Evolutionary conservation across 2,113 vertebrate genomes (phyloP).

Genomic region (Prunella himalayana): DNA sequence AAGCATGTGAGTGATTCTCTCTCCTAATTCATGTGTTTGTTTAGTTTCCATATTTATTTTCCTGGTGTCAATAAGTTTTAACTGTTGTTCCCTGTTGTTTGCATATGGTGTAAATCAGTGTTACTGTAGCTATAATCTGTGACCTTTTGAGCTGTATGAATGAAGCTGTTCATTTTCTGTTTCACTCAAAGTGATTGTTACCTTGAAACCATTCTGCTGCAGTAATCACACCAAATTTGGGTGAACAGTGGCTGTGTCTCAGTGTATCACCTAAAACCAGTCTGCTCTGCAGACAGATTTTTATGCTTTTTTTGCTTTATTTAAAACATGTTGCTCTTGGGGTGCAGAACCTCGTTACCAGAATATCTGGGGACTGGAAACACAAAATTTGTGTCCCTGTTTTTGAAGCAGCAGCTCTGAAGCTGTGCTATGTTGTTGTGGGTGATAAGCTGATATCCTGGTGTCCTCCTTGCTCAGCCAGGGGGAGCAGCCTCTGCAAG

Average conservation of each 20-base stretch:
- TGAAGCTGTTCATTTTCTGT: background rate
- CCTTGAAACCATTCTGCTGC: background rate
- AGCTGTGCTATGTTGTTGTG: fast-evolving
- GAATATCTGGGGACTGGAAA: background rate
- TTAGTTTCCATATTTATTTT: background rate
- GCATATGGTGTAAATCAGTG: background rate
- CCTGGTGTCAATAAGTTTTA: background rate
- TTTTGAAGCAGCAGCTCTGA: background rate
- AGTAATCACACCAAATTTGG: background rate
- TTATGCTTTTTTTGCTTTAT: background rate
- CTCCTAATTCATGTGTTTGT: background rate
- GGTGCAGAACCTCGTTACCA: background rate
- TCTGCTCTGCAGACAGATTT: background rate
- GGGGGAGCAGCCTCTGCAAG: background rate
- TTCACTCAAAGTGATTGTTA: background rate
- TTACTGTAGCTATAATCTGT: background rate
- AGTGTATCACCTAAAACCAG: background rate
- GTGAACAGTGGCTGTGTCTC: background rate
- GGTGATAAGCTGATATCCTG: background rate
- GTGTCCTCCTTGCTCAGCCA: background rate
- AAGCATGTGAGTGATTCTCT: background rate
- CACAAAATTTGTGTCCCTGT: background rate
- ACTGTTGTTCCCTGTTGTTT: background rate
- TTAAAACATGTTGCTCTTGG: background rate
- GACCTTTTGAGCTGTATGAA: background rate